A percentile compares a stretch with the other conserved stretches of the same genome.
phyloP scores from a whole-genome alignment of 2,888 invertebrate species.

The Archips crataeganus region DNA sequence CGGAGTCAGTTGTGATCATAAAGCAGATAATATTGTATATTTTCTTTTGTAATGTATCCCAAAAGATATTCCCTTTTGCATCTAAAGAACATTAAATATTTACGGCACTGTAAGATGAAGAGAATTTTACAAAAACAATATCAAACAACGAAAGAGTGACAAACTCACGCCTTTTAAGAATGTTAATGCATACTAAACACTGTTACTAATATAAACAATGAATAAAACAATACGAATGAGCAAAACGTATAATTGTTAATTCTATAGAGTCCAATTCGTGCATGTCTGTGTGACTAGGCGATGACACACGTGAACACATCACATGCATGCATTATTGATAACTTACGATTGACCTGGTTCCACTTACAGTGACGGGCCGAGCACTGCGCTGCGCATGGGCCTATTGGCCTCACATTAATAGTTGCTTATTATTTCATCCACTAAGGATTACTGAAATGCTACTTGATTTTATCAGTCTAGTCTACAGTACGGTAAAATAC shows the following conservation, averaged over 20 bases:
- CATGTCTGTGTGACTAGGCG: neutral
- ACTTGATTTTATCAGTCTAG: neutral
- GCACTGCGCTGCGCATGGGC: neutral
- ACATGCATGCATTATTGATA: conserved; percentile 30
- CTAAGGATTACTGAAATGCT: neutral
- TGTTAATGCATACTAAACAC: conserved; percentile 14
- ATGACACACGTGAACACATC: conserved; percentile 4
- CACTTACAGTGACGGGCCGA: conserved; percentile 9
- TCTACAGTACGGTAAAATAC: no score
- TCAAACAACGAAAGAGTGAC: neutral
- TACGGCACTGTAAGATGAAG: neutral
- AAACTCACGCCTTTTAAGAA: conserved; percentile 12
- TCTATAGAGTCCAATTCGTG: conserved; percentile 12
- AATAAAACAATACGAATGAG: conserved; percentile 20
- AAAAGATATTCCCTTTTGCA: no score
- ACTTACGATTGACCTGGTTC: conserved; percentile 32
- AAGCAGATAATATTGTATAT: no score
- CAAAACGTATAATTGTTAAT: conserved; percentile 6
- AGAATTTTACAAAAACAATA: neutral
- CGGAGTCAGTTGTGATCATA: no score
- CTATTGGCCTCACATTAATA: neutral
- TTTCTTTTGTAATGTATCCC: no score
- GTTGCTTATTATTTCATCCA: neutral
- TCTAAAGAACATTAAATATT: no score
- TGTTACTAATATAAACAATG: conserved; percentile 3